Evolutionary conservation across 23 tunicate species (phyloP), one percentile per base, ranked within the genome.

Genomic region (Trididemnum clinides): DNA sequence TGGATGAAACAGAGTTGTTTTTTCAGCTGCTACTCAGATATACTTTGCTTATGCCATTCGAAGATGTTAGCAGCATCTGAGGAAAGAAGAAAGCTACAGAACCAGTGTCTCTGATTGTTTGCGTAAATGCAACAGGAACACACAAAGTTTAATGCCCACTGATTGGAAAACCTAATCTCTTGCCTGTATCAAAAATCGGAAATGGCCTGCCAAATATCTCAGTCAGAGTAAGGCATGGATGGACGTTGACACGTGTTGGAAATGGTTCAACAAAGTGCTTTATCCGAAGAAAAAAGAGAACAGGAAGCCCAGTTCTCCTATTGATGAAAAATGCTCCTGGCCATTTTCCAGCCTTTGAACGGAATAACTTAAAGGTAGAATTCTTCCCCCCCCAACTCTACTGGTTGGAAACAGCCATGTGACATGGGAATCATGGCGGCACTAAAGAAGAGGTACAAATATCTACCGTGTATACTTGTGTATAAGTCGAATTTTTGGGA

Each of bases 1-100:
- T 84, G 88, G 88, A 84, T 49, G 88, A 84, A 84, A 84, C 88
- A 76, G 88, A 72, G 84, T 77, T 84, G 69, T 84, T 84, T 30
- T 82, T 84, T 84, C 84, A 72, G 5, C 84, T 84, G 34, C 70
- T 79, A 76, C 88, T 86, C 3, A 78, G 83, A 28, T 84, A 84
- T 84, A 74, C 70, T 23, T 10, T 50, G 84, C 51, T 84, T 33
- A 54, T 62, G 83, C 51, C 84, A 84, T 35, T n/a, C n/a, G n/a
- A n/a, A n/a, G n/a, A n/a, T n/a, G n/a, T n/a, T n/a, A n/a, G n/a
- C n/a, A n/a, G n/a, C n/a, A n/a, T n/a, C n/a, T n/a, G n/a, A n/a
- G n/a, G n/a, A n/a, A n/a, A n/a, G n/a, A n/a, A n/a, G n/a, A n/a
- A n/a, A n/a, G n/a, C n/a, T n/a, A n/a, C n/a, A 50, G 34, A 50